Evolutionary conservation across 2,888 invertebrate species (phyloP).

Genomic region (Leptarthrus brevirostris): DNA sequence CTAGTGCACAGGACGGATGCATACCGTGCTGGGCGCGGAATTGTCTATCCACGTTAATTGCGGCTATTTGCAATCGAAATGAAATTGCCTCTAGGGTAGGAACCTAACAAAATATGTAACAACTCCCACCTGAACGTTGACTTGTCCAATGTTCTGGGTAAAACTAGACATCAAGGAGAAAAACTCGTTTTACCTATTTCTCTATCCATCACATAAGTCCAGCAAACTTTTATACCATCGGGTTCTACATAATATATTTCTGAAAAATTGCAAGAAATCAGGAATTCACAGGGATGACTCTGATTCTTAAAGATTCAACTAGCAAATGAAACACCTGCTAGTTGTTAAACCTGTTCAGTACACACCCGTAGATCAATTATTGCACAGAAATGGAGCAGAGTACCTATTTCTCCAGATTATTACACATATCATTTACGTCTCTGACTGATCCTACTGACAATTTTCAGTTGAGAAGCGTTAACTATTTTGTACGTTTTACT

Average conservation of each 20-base stretch:
- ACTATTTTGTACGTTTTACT: no score
- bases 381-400: constrained; percentile 12
- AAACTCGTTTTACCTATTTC: constrained; percentile 46
- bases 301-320: constrained; percentile 19
- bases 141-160: not conserved
- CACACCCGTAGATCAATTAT: constrained; percentile 25
- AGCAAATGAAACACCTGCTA: constrained; percentile 42
- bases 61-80: constrained; percentile 44
- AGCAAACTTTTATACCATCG: constrained; percentile 33
- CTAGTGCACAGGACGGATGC: constrained; percentile 29
- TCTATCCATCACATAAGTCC: constrained; percentile 19
- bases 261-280: constrained; percentile 38
- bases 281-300: constrained; percentile 20
- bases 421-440: not conserved
- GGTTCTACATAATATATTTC: constrained; percentile 45
- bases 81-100: constrained; percentile 17
- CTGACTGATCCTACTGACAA: constrained; percentile 3
- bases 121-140: constrained; percentile 42
- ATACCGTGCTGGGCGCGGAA: constrained; percentile 49
- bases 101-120: constrained; percentile 45
- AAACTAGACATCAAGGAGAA: constrained; percentile 15
- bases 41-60: constrained; percentile 53
- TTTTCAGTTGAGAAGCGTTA: no score
- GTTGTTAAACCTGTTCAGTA: constrained; percentile 34
- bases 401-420: constrained; percentile 10